Base-by-base conservation (phyloP, 2,113 vertebrate species). In the Mola mola region DNA sequence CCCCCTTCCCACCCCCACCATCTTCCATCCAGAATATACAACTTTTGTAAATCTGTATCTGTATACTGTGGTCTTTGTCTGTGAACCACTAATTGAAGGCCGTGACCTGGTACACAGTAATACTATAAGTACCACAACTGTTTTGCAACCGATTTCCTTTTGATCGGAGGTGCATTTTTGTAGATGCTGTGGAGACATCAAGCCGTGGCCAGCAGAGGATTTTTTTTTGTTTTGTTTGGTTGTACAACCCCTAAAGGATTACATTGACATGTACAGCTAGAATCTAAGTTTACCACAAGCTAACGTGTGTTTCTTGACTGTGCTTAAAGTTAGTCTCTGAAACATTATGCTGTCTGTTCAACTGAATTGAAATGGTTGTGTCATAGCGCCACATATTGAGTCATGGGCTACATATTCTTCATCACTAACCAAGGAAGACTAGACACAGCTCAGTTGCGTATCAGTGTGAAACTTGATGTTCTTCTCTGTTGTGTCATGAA, bases 181-280 rank as follows among this genome's bases (percentile, higher is more conserved):
- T 33, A 70, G 83, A 86, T 66, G 52, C 82, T 67, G 74, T 74
- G 61, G 83, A 75, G 49, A 88, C 33, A 49, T 78, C 57, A 62
- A 70, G 16, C 56, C 56, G 49, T 48, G 66, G 36, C 22, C 49
- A n/a, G n/a, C n/a, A n/a, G 33, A 41, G 51, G 40, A 4, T 5
- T 50, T 50, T 66, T 59, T 56, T 42, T 55, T n/a, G n/a, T n/a
- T n/a, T n/a, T n/a, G 15, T 59, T 65, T 57, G 4, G 44, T 59
- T 69, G 61, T 60, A 72, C 8, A 13, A 47, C 24, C 24, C 71
- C 60, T 25, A 11, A 37, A 75, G 41, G 24, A 47, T 52, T 4
- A 62, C 47, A 51, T 31, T 59, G 12, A 79, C 24, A 71, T 22
- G 41, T 8, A 77, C 36, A 60, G 53, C 26, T 56, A 63, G 21